Percentiles rank a stretch among this genome's conserved stretches.
phyloP scores from a whole-genome alignment of 1,140 invertebrate species.

The Aleiodes sp. region DNA sequence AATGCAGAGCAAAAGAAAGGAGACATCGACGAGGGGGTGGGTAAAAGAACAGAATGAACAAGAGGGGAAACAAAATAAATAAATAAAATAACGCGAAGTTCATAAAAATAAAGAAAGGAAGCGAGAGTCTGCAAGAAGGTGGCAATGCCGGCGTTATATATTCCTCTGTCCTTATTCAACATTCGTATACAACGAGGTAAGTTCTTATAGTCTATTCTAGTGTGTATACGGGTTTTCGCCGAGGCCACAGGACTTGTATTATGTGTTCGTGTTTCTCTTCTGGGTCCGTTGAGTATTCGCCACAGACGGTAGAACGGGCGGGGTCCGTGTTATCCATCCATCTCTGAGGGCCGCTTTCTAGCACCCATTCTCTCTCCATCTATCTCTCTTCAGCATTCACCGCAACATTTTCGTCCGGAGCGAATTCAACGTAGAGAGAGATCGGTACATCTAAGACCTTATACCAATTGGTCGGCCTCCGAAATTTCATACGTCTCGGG shows the following conservation, averaged over 20 bases:
- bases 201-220: background rate
- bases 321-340: conserved; percentile 37
- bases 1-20: conserved; percentile 1
- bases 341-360: conserved; percentile 23
- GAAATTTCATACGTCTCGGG: no score
- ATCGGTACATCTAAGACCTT: no score
- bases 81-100: no score
- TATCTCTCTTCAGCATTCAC: conserved; percentile 24
- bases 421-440: background rate
- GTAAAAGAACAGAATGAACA: no score
- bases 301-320: conserved; percentile 32
- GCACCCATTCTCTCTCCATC: conserved; percentile 26
- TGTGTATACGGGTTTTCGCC: background rate
- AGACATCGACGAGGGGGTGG: no score
- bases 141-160: background rate
- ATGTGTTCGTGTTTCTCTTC: conserved; percentile 7
- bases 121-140: background rate
- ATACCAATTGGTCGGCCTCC: no score
- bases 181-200: background rate
- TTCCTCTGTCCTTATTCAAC: background rate
- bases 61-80: no score
- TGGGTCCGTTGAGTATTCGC: conserved; percentile 25
- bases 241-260: conserved; percentile 16
- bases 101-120: no score
- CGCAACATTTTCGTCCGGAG: conserved; percentile 20